A percentile compares a stretch with the other conserved stretches of the same genome.
These are phyloP conservation scores for Tribolium freemani DNA, from an alignment of 2,888 invertebrate species.

Conservation along the genomic window DNA sequence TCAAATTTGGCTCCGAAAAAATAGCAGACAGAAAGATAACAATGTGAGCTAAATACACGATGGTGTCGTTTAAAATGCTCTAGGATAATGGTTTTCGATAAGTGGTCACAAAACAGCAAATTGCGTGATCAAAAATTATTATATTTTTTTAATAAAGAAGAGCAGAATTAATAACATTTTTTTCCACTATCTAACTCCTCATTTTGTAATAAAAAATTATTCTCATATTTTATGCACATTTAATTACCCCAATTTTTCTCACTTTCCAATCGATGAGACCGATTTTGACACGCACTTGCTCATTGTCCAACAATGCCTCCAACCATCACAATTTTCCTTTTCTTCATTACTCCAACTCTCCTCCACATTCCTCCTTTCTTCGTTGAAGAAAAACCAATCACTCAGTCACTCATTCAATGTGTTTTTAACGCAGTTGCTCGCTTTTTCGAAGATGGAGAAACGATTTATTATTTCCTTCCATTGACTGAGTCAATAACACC, in stretches of 20 bases:
- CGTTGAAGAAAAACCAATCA: neutral
- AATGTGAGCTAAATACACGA: too few species aligned
- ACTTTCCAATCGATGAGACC: neutral
- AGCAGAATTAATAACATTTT: too few species aligned
- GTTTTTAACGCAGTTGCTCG: neutral
- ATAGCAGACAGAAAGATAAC: too few species aligned
- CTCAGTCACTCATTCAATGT: conserved; percentile 8
- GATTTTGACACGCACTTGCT: neutral
- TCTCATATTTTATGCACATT: neutral
- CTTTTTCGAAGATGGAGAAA: conserved; percentile 9
- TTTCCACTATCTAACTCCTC: too few species aligned
- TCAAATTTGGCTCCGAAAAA: too few species aligned
- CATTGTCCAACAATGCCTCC: neutral
- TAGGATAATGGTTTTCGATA: too few species aligned
- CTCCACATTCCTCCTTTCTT: neutral
- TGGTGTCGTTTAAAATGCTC: too few species aligned
- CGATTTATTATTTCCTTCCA: conserved; percentile 4
- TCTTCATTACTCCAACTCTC: neutral
- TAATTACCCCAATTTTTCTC: conserved; percentile 5
- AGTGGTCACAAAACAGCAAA: too few species aligned
- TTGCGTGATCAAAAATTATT: too few species aligned
- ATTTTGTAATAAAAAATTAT: too few species aligned
- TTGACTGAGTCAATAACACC: neutral
- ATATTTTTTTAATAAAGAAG: too few species aligned
- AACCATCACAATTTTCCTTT: neutral